A percentile compares a stretch with the other conserved stretches of the same genome.
Conservation (phyloP, 2,797 vertebrate species). For the Pseudocheirus occidentalis region DNA sequence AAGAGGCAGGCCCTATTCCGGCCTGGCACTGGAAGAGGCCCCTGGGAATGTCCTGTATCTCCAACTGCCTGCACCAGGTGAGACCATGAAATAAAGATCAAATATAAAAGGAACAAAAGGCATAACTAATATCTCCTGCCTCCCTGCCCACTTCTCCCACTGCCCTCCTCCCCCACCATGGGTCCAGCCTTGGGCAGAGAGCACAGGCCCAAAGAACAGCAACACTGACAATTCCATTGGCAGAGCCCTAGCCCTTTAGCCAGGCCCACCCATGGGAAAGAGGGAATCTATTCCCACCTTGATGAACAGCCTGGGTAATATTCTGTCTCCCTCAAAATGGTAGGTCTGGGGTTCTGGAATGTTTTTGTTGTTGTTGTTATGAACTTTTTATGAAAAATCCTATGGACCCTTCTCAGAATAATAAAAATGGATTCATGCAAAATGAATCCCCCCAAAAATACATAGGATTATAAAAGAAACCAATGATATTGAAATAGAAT, state of each 20-base stretch:
- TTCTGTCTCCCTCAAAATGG: neutral
- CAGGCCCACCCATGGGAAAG: neutral
- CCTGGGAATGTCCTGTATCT: neutral
- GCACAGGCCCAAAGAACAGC: neutral
- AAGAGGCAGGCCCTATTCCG: neutral
- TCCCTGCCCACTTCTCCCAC: neutral
- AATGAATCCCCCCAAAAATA: neutral
- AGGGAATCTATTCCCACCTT: neutral
- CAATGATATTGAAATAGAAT: neutral
- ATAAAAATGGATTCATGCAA: neutral
- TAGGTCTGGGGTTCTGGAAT: neutral
- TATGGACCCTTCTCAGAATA: neutral
- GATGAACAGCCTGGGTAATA: neutral
- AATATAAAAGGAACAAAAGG: neutral
- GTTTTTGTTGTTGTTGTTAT: neutral
- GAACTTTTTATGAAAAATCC: neutral
- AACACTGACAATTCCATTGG: neutral
- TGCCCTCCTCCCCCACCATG: neutral
- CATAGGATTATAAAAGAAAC: neutral
- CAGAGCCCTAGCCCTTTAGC: neutral
- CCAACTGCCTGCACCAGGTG: neutral
- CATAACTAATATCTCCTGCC: neutral
- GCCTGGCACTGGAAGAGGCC: neutral
- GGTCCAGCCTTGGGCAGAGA: neutral
- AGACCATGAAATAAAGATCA: constrained; percentile 6